Percentiles rank a stretch among this genome's conserved stretches.
Evolutionary conservation across 1,140 invertebrate genomes (phyloP).

Genomic region (Drosophila bocki): DNA sequence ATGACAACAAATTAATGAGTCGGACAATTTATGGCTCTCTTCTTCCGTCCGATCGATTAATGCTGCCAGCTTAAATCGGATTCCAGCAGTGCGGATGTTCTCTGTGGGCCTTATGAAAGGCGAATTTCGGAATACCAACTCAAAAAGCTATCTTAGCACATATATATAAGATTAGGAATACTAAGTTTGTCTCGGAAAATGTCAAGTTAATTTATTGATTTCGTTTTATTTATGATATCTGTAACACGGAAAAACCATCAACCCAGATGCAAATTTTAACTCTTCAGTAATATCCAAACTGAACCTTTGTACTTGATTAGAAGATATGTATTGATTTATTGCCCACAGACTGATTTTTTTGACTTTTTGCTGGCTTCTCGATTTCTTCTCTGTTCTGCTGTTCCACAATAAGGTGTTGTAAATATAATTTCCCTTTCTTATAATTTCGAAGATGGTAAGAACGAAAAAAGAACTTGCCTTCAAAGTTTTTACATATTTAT

Average conservation of each 20-base stretch:
- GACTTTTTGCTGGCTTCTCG: background rate
- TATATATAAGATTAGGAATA: too few relatives aligned
- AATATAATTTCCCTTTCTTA: background rate
- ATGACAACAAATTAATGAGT: constrained; percentile 44
- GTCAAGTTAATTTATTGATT: too few relatives aligned
- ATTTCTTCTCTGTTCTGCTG: background rate
- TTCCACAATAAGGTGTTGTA: background rate
- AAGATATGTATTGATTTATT: constrained; percentile 68
- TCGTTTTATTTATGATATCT: too few relatives aligned
- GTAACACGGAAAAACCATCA: too few relatives aligned
- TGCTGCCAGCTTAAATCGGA: constrained; percentile 6
- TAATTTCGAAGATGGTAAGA: too few relatives aligned
- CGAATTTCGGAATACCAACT: too few relatives aligned
- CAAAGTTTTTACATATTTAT: too few relatives aligned
- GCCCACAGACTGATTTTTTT: constrained; percentile 8
- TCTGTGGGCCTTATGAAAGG: background rate
- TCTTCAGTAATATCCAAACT: too few relatives aligned
- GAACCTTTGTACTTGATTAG: background rate
- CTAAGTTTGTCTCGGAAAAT: too few relatives aligned
- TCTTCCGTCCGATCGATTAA: constrained; percentile 18
- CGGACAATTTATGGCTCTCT: constrained; percentile 31
- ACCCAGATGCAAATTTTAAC: too few relatives aligned
- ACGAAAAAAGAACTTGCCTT: too few relatives aligned
- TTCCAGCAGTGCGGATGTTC: constrained; percentile 4
- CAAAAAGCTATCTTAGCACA: too few relatives aligned